phyloP scores from a whole-genome alignment of 2,888 invertebrate species.

The Hirtodrosophila trivittata region DNA sequence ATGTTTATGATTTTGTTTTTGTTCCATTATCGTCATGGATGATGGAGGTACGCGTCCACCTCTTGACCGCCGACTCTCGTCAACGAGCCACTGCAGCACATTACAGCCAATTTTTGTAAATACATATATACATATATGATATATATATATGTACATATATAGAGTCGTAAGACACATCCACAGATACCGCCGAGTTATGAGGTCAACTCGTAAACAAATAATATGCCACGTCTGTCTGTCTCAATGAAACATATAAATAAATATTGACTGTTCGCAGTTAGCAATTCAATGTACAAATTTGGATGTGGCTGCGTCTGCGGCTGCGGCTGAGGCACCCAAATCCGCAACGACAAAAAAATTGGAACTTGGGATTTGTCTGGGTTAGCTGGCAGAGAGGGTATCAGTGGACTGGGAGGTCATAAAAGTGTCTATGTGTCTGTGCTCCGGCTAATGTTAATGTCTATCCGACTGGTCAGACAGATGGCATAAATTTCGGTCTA shows the following conservation, averaged over 20 bases:
- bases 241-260: constrained; percentile 48
- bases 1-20: constrained; percentile 12
- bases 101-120: too few relatives aligned
- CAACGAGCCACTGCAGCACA: too few relatives aligned
- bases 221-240: constrained; percentile 43
- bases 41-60: constrained; percentile 13
- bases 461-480: constrained; percentile 7
- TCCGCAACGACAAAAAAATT: constrained; percentile 8
- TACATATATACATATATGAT: too few relatives aligned
- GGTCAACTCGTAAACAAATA: constrained; percentile 71
- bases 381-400: neutral
- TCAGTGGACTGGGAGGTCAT: constrained; percentile 34
- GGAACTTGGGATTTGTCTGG: neutral
- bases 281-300: constrained; percentile 33
- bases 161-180: constrained; percentile 1
- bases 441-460: constrained; percentile 18
- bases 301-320: constrained; percentile 14
- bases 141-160: too few relatives aligned
- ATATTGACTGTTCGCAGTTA: constrained; percentile 35
- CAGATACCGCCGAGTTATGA: constrained; percentile 43
- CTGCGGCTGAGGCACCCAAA: neutral
- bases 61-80: constrained; percentile 1
- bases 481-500: constrained; percentile 13
- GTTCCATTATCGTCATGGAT: constrained; percentile 33
- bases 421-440: constrained; percentile 42